These are phyloP conservation scores for Endotricha flammealis DNA, from an alignment of 2,888 invertebrate genomes.

Conservation along the genomic window DNA sequence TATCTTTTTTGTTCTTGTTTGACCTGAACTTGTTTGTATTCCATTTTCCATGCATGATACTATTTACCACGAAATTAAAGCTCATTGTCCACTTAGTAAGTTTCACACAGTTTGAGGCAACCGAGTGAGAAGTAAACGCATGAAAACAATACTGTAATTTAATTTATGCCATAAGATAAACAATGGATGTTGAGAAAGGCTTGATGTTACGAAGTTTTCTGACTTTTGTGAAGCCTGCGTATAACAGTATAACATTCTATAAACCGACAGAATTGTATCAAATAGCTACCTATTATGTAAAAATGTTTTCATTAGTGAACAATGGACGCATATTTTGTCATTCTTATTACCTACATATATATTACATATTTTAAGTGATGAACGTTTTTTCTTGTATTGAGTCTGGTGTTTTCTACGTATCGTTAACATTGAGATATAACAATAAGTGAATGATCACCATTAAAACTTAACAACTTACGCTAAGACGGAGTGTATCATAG, in stretches of 20 bases:
- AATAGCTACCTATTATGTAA: constrained; percentile 19
- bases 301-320: constrained; percentile 18
- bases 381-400: too few species aligned
- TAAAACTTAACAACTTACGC: too few species aligned
- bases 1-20: too few species aligned
- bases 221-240: constrained; percentile 23
- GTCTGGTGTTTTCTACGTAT: too few species aligned
- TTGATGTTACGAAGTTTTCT: constrained; percentile 23
- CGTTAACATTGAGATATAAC: too few species aligned
- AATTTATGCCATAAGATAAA: constrained; percentile 25
- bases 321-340: too few species aligned
- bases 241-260: neutral
- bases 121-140: constrained; percentile 12
- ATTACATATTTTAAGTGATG: too few species aligned
- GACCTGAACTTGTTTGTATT: neutral
- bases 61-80: constrained; percentile 9
- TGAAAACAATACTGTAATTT: constrained; percentile 27
- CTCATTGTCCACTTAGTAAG: constrained; percentile 1
- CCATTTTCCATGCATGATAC: neutral
- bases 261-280: constrained; percentile 17
- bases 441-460: too few species aligned
- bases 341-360: too few species aligned
- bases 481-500: too few species aligned
- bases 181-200: constrained; percentile 26
- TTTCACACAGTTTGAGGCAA: constrained; percentile 13